Conservation (phyloP, 1,140 invertebrate genomes). For the Drosophila pachea region DNA sequence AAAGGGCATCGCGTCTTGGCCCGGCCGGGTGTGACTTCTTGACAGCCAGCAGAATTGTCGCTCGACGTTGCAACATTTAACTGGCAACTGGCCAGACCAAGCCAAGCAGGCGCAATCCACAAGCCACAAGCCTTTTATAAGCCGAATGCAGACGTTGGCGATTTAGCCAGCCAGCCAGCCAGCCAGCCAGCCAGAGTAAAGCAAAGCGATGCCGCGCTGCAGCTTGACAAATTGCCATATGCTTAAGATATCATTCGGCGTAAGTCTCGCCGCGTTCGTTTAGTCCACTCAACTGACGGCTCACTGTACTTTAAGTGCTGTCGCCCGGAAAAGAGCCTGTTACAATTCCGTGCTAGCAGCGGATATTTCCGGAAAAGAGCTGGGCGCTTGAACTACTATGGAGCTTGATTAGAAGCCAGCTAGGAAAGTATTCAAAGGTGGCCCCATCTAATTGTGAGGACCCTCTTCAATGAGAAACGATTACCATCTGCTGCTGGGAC, state of each 20-base stretch:
- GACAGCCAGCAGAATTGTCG: constrained; percentile 36
- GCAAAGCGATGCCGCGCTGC: neutral
- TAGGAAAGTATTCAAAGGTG: no score
- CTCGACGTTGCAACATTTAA: constrained; percentile 27
- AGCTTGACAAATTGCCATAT: constrained; percentile 35
- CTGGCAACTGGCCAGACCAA: constrained; percentile 41
- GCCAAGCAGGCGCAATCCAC: no score
- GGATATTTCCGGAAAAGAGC: no score
- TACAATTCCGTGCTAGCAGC: no score
- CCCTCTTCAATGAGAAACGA: no score
- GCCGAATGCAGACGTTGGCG: constrained; percentile 26
- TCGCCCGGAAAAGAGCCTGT: no score
- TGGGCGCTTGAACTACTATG: neutral
- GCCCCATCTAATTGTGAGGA: no score
- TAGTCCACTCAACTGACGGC: neutral
- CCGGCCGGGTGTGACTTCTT: constrained; percentile 28
- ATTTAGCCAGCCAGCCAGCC: neutral
- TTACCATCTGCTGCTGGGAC: no score
- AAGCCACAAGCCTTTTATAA: constrained; percentile 29
- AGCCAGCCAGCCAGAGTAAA: neutral
- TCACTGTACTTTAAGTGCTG: neutral
- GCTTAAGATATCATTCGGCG: constrained; percentile 9
- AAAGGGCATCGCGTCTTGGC: constrained; percentile 33
- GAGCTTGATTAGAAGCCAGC: neutral
- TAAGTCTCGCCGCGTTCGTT: constrained; percentile 8